A percentile compares a stretch with the other conserved stretches of the same genome.
Conservation (phyloP, 1,140 invertebrate species). For the Drosophila albomicans region DNA sequence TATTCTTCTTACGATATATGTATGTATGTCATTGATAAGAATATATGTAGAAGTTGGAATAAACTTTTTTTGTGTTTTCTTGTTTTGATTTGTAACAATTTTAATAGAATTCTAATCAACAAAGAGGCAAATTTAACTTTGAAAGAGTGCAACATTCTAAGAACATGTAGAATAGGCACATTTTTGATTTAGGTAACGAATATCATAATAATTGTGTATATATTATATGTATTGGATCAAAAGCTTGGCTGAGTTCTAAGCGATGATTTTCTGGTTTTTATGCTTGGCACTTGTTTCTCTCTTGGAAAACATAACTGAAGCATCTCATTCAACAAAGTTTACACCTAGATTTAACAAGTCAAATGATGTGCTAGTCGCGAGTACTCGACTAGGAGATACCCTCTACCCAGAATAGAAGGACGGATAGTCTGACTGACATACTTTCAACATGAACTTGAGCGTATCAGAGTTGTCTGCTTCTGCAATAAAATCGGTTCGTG, state of each 20-base stretch:
- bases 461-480: constrained; percentile 7
- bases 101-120: constrained; percentile 41
- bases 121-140: constrained; percentile 65
- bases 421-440: neutral
- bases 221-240: constrained; percentile 12
- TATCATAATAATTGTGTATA: constrained; percentile 7
- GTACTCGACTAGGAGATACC: constrained; percentile 7
- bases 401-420: constrained; percentile 12
- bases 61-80: neutral
- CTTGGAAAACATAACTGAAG: constrained; percentile 1
- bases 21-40: constrained; percentile 36
- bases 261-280: constrained; percentile 3
- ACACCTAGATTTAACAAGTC: neutral
- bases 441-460: neutral
- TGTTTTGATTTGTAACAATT: constrained; percentile 10
- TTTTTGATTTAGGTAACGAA: constrained; percentile 54
- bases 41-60: constrained; percentile 40
- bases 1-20: constrained; percentile 38
- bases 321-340: constrained; percentile 9
- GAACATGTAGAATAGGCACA: constrained; percentile 70
- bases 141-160: constrained; percentile 71
- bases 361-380: neutral
- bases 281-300: constrained; percentile 19
- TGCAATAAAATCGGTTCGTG: neutral
- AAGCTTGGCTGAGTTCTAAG: constrained; percentile 17